These are phyloP conservation scores for Watsonalla cultraria DNA, from an alignment of 2,888 invertebrate species.

Conservation along the genomic window DNA sequence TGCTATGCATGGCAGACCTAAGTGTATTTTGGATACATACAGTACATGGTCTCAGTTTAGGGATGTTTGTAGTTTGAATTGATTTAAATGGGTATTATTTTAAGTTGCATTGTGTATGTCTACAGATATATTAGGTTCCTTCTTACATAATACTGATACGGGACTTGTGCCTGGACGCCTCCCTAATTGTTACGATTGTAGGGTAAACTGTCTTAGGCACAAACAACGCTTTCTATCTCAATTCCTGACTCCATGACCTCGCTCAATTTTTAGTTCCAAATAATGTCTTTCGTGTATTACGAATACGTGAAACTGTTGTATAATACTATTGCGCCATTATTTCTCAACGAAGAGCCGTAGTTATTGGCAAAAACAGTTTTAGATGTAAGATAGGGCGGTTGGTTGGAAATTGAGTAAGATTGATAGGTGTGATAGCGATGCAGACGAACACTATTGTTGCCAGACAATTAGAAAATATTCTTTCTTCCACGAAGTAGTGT, in stretches of 20 bases:
- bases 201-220: too few relatives aligned
- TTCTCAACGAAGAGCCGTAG: background rate
- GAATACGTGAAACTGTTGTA: background rate
- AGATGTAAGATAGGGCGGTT: constrained; percentile 18
- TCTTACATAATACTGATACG: too few relatives aligned
- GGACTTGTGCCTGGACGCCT: too few relatives aligned
- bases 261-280: background rate
- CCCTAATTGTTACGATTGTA: too few relatives aligned
- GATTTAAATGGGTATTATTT: too few relatives aligned
- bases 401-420: constrained; percentile 24
- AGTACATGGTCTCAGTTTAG: background rate
- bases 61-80: background rate
- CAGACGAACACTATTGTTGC: constrained; percentile 9
- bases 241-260: too few relatives aligned
- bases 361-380: constrained; percentile 10
- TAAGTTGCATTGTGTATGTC: too few relatives aligned
- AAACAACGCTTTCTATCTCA: too few relatives aligned
- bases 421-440: constrained; percentile 20
- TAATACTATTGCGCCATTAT: constrained; percentile 1
- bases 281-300: background rate
- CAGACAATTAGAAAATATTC: background rate
- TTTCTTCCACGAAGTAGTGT: background rate
- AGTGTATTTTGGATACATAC: constrained; percentile 1
- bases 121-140: too few relatives aligned
- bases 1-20: constrained; percentile 21